Percentiles rank a stretch among this genome's conserved stretches.
Conservation (phyloP, 2,888 invertebrate species). For the Papilio gigon region DNA sequence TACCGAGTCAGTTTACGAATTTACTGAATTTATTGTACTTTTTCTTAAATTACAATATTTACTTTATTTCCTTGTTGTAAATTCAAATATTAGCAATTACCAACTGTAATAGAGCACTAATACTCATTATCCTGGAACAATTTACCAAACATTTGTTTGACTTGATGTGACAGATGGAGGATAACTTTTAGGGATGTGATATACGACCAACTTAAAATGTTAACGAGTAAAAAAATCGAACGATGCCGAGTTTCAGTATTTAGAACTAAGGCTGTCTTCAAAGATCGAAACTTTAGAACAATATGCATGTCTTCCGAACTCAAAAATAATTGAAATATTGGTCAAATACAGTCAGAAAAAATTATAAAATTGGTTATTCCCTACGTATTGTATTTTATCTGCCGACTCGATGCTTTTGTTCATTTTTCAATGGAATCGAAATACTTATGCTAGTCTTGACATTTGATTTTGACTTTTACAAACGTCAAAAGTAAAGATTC, state of each 20-base stretch:
- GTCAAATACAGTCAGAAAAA: neutral
- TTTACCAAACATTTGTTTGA: slow-evolving; percentile 19
- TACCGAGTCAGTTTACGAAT: slow-evolving; percentile 11
- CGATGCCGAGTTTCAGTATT: neutral
- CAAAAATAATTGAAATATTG: neutral
- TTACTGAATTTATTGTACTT: neutral
- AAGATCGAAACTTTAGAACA: neutral
- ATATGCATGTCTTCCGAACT: neutral
- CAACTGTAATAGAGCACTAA: slow-evolving; percentile 14
- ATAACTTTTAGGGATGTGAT: neutral
- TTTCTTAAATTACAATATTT: neutral
- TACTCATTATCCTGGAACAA: slow-evolving; percentile 25
- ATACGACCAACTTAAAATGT: neutral
- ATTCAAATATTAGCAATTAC: slow-evolving; percentile 20
- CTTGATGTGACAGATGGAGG: slow-evolving; percentile 15
- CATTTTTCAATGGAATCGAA: too few relatives aligned
- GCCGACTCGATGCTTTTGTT: too few relatives aligned
- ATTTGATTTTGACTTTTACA: slow-evolving; percentile 9
- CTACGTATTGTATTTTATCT: neutral
- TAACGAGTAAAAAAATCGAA: neutral
- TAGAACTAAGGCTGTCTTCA: neutral
- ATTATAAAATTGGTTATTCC: neutral
- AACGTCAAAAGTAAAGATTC: slow-evolving; percentile 10
- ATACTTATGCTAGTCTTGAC: neutral
- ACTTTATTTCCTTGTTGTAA: slow-evolving; percentile 16